Percentiles rank a stretch among this genome's conserved stretches.
phyloP scores from a whole-genome alignment of 2,113 vertebrate species.

The Panthera tigris region DNA sequence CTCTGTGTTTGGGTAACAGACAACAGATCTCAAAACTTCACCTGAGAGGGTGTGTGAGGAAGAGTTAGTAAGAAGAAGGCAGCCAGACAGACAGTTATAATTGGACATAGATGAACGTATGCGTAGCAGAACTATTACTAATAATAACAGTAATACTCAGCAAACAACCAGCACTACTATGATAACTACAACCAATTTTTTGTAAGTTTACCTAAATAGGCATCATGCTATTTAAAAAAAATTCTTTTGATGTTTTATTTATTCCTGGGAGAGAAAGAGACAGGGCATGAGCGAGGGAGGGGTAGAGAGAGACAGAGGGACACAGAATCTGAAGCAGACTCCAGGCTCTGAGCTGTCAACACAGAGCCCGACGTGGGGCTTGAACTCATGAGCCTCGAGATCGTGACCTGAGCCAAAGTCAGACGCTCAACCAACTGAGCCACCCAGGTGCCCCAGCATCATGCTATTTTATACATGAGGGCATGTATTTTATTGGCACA shows the following conservation, averaged over 20 bases:
- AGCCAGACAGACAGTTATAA: neutral
- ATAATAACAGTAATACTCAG: neutral
- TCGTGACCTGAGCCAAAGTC: too few relatives aligned
- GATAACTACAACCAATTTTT: neutral
- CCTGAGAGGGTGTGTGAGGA: neutral
- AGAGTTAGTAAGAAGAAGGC: neutral
- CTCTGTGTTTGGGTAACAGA: neutral
- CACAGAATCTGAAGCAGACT: too few relatives aligned
- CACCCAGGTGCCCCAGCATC: neutral
- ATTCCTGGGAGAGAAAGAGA: too few relatives aligned
- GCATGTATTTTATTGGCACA: neutral
- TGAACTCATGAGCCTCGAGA: too few relatives aligned
- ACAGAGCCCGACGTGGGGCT: too few relatives aligned
- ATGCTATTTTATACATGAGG: neutral
- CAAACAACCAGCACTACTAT: neutral
- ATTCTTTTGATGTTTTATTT: too few relatives aligned
- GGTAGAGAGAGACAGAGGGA: too few relatives aligned
- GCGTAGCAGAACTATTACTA: neutral
- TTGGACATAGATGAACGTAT: neutral
- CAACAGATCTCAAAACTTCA: neutral
- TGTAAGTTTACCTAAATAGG: neutral
- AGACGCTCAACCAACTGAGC: too few relatives aligned
- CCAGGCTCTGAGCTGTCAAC: too few relatives aligned
- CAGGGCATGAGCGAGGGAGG: too few relatives aligned
- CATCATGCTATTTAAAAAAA: neutral